A percentile compares a stretch with the other conserved stretches of the same genome.
Conservation (phyloP, 2,888 invertebrate species). For the Zeuzera pyrina region DNA sequence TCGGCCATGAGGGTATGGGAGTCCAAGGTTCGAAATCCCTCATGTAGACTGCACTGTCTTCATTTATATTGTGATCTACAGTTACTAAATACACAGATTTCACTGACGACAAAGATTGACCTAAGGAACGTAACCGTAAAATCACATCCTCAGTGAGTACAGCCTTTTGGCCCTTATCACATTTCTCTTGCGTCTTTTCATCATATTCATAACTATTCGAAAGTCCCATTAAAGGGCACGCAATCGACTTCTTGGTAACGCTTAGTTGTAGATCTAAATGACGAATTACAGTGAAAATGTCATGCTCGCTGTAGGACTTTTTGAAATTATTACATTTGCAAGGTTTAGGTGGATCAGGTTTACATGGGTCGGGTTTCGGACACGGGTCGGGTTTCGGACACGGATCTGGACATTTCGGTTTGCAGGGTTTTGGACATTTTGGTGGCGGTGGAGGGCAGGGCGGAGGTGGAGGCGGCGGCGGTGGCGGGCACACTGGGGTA, state of each 20-base stretch:
- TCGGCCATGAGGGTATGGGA: slow-evolving; percentile 51
- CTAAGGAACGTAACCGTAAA: too few relatives aligned
- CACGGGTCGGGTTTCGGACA: slow-evolving; percentile 3
- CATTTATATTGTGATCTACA: neutral
- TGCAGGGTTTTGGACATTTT: slow-evolving; percentile 20
- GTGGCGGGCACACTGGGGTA: slow-evolving; percentile 1
- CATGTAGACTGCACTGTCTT: slow-evolving; percentile 14
- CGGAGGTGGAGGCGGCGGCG: slow-evolving; percentile 15
- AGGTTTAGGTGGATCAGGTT: slow-evolving; percentile 15
- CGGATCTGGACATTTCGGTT: slow-evolving; percentile 5
- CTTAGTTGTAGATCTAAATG: neutral
- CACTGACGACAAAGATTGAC: too few relatives aligned
- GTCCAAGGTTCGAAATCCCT: slow-evolving; percentile 46
- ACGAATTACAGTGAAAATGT: neutral
- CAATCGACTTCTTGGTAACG: neutral
- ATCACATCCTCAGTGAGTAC: neutral
- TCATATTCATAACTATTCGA: neutral
- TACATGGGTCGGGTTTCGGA: slow-evolving; percentile 11
- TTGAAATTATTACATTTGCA: slow-evolving; percentile 5
- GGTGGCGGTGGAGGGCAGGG: slow-evolving; percentile 17
- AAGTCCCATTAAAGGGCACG: neutral
- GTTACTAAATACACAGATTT: neutral
- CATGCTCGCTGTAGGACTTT: neutral
- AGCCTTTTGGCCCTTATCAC: neutral
- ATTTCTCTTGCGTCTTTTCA: neutral